Evolutionary conservation across 2,797 vertebrate genomes (phyloP).

Genomic region (Esox lucius): DNA sequence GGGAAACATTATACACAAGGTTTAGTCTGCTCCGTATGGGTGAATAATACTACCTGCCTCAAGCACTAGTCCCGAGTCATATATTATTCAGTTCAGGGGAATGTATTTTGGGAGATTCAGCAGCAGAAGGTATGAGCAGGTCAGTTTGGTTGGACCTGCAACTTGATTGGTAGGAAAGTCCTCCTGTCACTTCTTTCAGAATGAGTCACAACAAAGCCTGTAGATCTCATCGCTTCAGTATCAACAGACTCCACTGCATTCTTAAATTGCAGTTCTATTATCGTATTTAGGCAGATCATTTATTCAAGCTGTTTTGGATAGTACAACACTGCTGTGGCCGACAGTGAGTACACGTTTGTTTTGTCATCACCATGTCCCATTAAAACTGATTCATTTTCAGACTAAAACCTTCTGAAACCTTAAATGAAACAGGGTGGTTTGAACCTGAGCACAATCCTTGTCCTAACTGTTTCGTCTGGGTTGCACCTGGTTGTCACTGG

Average conservation of each 20-base stretch:
- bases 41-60: background rate
- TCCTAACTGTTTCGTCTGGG: background rate
- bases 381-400: background rate
- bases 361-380: too few species aligned
- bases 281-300: background rate
- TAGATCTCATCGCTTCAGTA: background rate
- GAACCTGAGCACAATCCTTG: background rate
- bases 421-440: background rate
- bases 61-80: background rate
- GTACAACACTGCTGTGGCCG: background rate
- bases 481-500: background rate
- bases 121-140: background rate
- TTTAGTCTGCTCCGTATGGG: background rate
- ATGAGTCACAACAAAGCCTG: background rate
- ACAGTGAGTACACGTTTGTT: too few species aligned
- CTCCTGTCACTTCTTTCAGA: background rate
- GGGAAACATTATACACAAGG: background rate
- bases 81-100: background rate
- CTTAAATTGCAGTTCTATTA: background rate
- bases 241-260: background rate
- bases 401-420: background rate
- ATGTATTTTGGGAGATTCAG: background rate
- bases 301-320: background rate
- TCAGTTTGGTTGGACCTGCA: background rate
- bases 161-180: background rate